These are phyloP conservation scores for Luffia ferchaultella DNA, from an alignment of 2,888 invertebrate genomes.

Conservation along the genomic window DNA sequence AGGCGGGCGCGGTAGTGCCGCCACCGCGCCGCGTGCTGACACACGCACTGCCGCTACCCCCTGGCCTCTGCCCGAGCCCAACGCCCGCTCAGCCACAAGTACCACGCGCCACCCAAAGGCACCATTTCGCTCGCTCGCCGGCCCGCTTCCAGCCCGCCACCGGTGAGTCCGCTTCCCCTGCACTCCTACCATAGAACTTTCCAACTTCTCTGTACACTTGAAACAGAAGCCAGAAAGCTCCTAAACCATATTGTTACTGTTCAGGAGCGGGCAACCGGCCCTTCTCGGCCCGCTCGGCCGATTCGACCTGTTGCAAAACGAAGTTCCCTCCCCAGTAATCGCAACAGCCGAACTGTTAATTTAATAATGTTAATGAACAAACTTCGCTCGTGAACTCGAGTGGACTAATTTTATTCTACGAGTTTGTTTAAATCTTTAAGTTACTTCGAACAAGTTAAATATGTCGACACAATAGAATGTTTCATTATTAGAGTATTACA, in stretches of 20 bases:
- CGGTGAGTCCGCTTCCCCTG: too few relatives aligned
- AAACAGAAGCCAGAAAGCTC: not conserved
- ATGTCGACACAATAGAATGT: not conserved
- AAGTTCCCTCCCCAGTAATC: not conserved
- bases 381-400: not conserved
- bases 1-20: slow-evolving; percentile 52
- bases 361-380: not conserved
- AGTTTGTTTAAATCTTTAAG: not conserved
- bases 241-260: not conserved
- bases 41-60: slow-evolving; percentile 32
- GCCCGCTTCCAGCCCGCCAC: too few relatives aligned
- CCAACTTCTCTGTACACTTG: too few relatives aligned
- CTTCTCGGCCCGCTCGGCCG: not conserved
- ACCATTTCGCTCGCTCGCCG: too few relatives aligned
- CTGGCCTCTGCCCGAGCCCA: not conserved
- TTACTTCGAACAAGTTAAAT: not conserved
- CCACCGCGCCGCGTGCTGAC: slow-evolving; percentile 37
- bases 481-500: not conserved
- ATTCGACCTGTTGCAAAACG: not conserved
- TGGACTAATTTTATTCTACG: not conserved
- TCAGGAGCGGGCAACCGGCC: not conserved
- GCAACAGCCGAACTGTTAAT: not conserved
- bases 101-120: not conserved
- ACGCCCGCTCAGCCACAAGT: not conserved
- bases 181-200: too few relatives aligned